Percentiles rank a stretch among this genome's conserved stretches.
Conservation (phyloP, 2,113 vertebrate genomes). For the Passer montanus region DNA sequence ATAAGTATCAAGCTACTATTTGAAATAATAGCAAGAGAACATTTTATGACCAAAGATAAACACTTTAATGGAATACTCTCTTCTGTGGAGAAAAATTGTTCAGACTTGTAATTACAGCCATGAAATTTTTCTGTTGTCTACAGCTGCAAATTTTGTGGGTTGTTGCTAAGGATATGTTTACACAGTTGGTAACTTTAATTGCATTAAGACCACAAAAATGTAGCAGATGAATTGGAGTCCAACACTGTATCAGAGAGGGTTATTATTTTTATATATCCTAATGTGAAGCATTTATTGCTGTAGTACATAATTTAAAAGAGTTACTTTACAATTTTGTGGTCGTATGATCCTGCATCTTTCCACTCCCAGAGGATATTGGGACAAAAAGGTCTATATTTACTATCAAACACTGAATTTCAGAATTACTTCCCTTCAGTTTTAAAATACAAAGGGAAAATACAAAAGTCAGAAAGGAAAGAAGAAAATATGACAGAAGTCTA, state of each 20-base stretch:
- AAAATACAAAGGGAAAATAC: background rate
- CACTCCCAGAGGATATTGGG: background rate
- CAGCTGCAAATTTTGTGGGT: background rate
- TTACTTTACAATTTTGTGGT: background rate
- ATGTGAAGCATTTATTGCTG: background rate
- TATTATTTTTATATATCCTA: background rate
- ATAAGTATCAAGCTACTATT: background rate
- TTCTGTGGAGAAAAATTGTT: background rate
- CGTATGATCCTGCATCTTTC: background rate
- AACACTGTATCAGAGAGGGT: background rate
- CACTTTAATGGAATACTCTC: background rate
- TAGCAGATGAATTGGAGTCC: background rate
- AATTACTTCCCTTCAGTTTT: background rate
- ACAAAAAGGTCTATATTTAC: background rate
- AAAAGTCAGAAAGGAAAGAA: background rate
- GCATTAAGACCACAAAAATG: background rate
- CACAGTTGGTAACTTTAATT: background rate
- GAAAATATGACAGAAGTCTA: background rate
- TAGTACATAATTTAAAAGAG: background rate
- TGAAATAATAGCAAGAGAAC: background rate
- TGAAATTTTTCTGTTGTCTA: background rate
- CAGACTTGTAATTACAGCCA: background rate
- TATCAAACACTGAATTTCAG: background rate
- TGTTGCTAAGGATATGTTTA: background rate
- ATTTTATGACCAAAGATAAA: background rate